phyloP scores from a whole-genome alignment of 2,113 vertebrate species.

The Microcebus griseorufus region DNA sequence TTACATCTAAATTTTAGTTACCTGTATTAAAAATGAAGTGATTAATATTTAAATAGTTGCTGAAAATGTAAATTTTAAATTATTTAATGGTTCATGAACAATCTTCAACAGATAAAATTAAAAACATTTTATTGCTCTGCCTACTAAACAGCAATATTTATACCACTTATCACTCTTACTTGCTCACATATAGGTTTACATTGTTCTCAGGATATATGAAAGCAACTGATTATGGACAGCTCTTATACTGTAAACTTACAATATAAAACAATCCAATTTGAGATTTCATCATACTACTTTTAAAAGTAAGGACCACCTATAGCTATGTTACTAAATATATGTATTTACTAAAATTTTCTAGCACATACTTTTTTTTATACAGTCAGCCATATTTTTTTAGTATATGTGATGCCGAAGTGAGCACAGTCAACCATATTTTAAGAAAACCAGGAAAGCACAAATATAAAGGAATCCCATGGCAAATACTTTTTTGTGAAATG shows the following conservation, averaged over 20 bases:
- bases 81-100: slow-evolving; percentile 4
- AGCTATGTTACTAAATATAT: not conserved
- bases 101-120: not conserved
- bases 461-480: not conserved
- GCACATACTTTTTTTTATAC: not conserved
- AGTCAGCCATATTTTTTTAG: not conserved
- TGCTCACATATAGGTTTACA: not conserved
- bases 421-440: slow-evolving; percentile 25
- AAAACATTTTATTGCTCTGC: slow-evolving; percentile 14
- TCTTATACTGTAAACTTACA: not conserved
- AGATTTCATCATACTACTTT: slow-evolving; percentile 4
- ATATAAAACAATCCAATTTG: slow-evolving; percentile 8
- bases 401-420: not conserved
- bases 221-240: not conserved
- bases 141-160: not conserved
- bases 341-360: not conserved
- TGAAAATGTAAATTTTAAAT: slow-evolving; percentile 40
- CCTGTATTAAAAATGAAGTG: slow-evolving; percentile 12
- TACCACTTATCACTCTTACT: not conserved
- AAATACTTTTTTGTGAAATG: slow-evolving; percentile 3
- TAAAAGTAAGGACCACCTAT: not conserved
- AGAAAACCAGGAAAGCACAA: slow-evolving; percentile 10
- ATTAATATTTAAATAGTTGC: slow-evolving; percentile 39
- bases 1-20: slow-evolving; percentile 8
- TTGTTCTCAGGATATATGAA: not conserved